Conservation (phyloP, 2,888 invertebrate species). For the Trissonchulus latispiculum region DNA sequence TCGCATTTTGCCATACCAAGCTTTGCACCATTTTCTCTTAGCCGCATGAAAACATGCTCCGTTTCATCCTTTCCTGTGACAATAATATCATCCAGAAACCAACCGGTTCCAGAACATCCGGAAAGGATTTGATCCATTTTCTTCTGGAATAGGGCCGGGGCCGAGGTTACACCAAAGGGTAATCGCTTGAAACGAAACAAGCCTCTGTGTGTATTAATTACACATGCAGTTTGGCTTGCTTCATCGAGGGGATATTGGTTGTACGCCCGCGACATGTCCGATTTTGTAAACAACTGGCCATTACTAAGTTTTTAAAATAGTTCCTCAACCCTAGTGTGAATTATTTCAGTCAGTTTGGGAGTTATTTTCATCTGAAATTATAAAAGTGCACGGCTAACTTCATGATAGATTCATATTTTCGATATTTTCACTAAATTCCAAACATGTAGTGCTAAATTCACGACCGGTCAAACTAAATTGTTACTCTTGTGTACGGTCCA, state of each 20-base stretch:
- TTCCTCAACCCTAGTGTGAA: background rate
- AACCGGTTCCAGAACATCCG: background rate
- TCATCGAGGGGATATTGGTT: background rate
- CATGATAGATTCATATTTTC: no score
- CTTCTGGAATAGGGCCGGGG: background rate
- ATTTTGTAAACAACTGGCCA: background rate
- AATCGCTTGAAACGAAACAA: no score
- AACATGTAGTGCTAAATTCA: no score
- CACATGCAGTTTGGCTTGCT: background rate
- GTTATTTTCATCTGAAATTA: no score
- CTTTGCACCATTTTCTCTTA: background rate
- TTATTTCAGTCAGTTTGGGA: no score
- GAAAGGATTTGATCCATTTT: background rate
- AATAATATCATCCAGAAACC: constrained; percentile 3
- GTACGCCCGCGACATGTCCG: background rate
- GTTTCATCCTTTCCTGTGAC: background rate
- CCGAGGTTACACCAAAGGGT: constrained; percentile 1
- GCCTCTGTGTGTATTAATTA: background rate
- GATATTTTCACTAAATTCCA: no score
- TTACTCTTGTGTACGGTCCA: no score
- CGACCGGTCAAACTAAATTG: no score
- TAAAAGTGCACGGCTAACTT: no score
- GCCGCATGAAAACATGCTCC: background rate
- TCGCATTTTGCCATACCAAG: background rate
- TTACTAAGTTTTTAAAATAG: background rate